Percentiles rank a stretch among this genome's conserved stretches.
phyloP scores from a whole-genome alignment of 2,797 vertebrate genomes.

The Lagocephalus sceleratus region DNA sequence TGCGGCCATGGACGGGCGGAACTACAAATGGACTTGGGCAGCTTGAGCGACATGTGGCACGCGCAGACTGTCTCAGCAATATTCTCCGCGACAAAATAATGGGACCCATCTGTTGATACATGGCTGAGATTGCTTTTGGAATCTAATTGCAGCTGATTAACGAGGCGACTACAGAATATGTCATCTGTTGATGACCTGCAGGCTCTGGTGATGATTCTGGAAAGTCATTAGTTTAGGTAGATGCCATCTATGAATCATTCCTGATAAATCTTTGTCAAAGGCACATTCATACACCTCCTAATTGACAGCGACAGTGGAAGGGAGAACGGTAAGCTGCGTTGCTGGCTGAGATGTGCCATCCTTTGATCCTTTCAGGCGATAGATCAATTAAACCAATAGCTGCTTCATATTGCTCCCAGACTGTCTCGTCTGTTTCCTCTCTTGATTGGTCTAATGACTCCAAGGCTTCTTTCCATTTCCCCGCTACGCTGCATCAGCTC shows the following conservation, averaged over 20 bases:
- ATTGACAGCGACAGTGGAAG: conserved; percentile 48
- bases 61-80: conserved; percentile 47
- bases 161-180: conserved; percentile 62
- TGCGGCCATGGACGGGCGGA: conserved; percentile 24
- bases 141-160: conserved; percentile 70
- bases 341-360: conserved; percentile 26
- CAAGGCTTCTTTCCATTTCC: conserved; percentile 37
- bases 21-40: conserved; percentile 26
- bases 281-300: conserved; percentile 49
- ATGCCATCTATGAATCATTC: conserved; percentile 60
- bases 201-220: conserved; percentile 37
- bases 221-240: conserved; percentile 68
- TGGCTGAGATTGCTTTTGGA: conserved; percentile 61
- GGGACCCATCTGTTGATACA: conserved; percentile 64
- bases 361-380: conserved; percentile 60
- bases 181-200: conserved; percentile 62
- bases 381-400: conserved; percentile 68
- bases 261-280: conserved; percentile 67
- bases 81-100: conserved; percentile 55
- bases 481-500: conserved; percentile 17
- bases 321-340: conserved; percentile 24
- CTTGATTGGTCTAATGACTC: conserved; percentile 66
- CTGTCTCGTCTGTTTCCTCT: conserved; percentile 67
- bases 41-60: conserved; percentile 51
- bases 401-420: conserved; percentile 61